Conservation (phyloP, 2,888 invertebrate genomes). For the Nysson spinosus region DNA sequence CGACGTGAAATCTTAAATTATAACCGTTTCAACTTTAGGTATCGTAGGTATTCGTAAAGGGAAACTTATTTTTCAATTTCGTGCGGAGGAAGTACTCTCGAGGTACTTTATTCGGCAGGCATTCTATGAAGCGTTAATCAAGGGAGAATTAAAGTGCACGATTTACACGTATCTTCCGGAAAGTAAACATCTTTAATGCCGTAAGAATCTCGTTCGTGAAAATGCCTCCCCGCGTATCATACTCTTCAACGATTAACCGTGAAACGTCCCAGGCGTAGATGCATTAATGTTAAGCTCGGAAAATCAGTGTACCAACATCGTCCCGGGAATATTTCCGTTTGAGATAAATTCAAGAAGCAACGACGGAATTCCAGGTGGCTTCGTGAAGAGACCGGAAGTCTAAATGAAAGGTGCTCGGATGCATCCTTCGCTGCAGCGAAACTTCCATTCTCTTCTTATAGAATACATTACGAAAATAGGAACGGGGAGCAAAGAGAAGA, state of each 20-base stretch:
- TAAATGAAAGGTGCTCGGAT: constrained; percentile 42
- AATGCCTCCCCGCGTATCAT: too few species aligned
- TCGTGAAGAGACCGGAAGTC: constrained; percentile 33
- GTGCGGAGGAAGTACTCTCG: too few species aligned
- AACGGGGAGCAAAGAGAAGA: neutral
- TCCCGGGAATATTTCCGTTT: constrained; percentile 38
- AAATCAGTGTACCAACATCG: constrained; percentile 13
- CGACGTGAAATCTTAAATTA: too few species aligned
- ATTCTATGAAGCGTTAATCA: too few species aligned
- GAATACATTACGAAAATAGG: neutral
- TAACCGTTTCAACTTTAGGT: too few species aligned
- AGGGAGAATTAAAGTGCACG: too few species aligned
- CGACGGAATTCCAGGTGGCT: constrained; percentile 38
- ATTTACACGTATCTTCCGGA: too few species aligned
- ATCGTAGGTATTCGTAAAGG: too few species aligned
- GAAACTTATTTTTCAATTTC: too few species aligned
- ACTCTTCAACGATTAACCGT: constrained; percentile 4
- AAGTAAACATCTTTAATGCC: neutral
- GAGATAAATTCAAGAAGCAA: constrained; percentile 43
- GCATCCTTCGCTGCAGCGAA: constrained; percentile 5
- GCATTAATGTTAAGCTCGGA: constrained; percentile 12
- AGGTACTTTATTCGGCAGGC: too few species aligned
- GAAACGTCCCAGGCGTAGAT: neutral
- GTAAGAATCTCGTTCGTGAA: neutral
- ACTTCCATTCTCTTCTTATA: neutral